Evolutionary conservation across 2,797 vertebrate genomes (phyloP), one percentile per base, ranked within the genome.

Genomic region (Microctenopoma stevenorrisi): DNA sequence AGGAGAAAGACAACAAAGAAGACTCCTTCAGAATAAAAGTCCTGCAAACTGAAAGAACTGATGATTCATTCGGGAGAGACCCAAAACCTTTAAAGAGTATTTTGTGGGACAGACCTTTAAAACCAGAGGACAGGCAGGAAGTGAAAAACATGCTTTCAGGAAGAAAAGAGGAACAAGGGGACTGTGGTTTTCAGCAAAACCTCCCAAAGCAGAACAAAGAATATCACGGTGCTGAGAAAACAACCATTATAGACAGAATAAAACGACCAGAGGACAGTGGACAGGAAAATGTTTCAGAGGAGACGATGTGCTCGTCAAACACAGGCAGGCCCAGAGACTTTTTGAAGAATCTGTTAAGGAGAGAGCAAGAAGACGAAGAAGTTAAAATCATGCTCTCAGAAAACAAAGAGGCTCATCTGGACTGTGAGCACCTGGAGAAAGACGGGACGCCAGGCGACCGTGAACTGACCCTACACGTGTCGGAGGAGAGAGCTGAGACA

Each of bases 1-100:
- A 78, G 49, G 78, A 84, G 11, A 61, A 35, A 33, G 81, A 70
- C 4, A 76, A 50, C 33, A 35, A 35, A 6, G 30, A 33, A 33
- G 30, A 33, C 30, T 33, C 30, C 5, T 30, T 5, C 28, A 33
- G 30, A 4, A 37, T 40, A 28, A 81, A 64, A 59, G 43, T 10
- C 25, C 44, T 7, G 1, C 40, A 43, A 48, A 11, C 47, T 12
- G 64, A 79, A 14, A 63, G 56, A 46, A 2, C 37, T 0, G 42
- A 74, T 0, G 12, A 68, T 7, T 9, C 38, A 26, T 79, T 83
- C 57, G 68, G 58, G 16, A 42, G 61, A 54, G 66, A 44, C 9
- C 30, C 30, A 25, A 8, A 64, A 12, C 46, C 7, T 5, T 14
- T 22, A 22, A 22, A 22, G 22, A 22, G 22, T 2, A 22, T 22